A percentile compares a stretch with the other conserved stretches of the same genome.
These are phyloP conservation scores for Andrena bicolor DNA, from an alignment of 2,888 invertebrate genomes.

Conservation along the genomic window DNA sequence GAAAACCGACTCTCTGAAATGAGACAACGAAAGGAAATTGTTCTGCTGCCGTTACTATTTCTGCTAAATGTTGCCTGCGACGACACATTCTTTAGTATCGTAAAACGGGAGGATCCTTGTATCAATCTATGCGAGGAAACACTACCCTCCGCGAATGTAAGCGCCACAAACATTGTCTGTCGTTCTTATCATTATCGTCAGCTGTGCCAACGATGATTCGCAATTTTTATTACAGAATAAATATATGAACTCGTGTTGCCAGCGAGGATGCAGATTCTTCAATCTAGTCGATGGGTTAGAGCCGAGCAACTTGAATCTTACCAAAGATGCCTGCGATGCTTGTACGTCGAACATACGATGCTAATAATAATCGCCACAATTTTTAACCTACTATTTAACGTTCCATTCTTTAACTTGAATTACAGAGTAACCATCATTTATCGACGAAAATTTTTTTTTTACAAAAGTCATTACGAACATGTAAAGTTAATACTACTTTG, in stretches of 20 bases:
- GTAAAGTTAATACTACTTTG: constrained; percentile 24
- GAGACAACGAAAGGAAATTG: constrained; percentile 65
- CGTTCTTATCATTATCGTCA: background rate
- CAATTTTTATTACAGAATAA: constrained; percentile 69
- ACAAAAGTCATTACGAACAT: background rate
- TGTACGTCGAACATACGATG: constrained; percentile 73
- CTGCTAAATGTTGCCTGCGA: constrained; percentile 55
- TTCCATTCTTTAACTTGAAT: background rate
- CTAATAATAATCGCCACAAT: background rate
- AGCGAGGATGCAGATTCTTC: constrained; percentile 83
- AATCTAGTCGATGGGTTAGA: constrained; percentile 80
- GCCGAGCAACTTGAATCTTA: constrained; percentile 76
- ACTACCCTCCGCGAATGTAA: constrained; percentile 71
- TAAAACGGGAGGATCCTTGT: constrained; percentile 78
- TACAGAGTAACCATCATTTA: background rate
- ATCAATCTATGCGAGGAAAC: constrained; percentile 76
- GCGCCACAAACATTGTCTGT: constrained; percentile 17
- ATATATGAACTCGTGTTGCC: constrained; percentile 80
- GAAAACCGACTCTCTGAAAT: constrained; percentile 59
- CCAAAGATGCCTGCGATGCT: constrained; percentile 79
- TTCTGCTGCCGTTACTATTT: constrained; percentile 60
- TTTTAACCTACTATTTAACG: background rate
- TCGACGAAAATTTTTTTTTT: too few species aligned
- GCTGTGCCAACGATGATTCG: background rate
- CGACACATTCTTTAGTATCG: constrained; percentile 73